Evolutionary conservation across 2,888 invertebrate species (phyloP).

Genomic region (Salpingus planirostris): DNA sequence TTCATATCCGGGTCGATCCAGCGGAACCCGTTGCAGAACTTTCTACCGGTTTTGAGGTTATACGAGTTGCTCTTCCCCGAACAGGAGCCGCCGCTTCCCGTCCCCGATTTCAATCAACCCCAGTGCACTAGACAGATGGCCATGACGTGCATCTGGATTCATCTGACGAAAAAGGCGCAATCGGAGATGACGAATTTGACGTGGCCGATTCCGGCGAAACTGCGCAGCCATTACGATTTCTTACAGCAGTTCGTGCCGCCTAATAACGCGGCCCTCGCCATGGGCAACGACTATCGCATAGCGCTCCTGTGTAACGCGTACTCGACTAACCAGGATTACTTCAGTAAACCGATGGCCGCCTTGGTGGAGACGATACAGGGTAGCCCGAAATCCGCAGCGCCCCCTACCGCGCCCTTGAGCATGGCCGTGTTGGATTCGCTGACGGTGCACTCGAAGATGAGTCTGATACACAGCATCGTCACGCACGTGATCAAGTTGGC

Average conservation of each 20-base stretch:
- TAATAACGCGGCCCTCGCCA: slow-evolving; percentile 57
- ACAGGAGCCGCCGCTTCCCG: slow-evolving; percentile 77
- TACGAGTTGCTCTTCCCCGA: slow-evolving; percentile 91
- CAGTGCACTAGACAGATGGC: slow-evolving; percentile 88
- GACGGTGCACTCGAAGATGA: slow-evolving; percentile 95
- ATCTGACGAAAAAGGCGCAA: slow-evolving; percentile 88
- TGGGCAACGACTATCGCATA: slow-evolving; percentile 83
- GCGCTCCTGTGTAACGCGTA: slow-evolving; percentile 92
- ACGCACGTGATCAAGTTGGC: slow-evolving; percentile 86
- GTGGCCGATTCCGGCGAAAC: slow-evolving; percentile 30
- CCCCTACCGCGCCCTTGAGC: slow-evolving; percentile 77
- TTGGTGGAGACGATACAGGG: slow-evolving; percentile 75
- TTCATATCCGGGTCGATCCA: slow-evolving; percentile 96
- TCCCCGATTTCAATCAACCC: slow-evolving; percentile 82
- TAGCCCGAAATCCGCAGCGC: slow-evolving; percentile 38
- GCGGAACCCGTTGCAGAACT: slow-evolving; percentile 82
- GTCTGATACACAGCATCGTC: slow-evolving; percentile 57
- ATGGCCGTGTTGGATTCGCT: slow-evolving; percentile 86
- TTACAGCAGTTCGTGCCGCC: slow-evolving; percentile 76
- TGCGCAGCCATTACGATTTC: slow-evolving; percentile 52
- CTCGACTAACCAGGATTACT: slow-evolving; percentile 87
- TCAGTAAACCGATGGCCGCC: slow-evolving; percentile 85
- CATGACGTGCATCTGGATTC: slow-evolving; percentile 94
- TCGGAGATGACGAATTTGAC: slow-evolving; percentile 62
- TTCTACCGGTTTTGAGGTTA: slow-evolving; percentile 80